phyloP scores from a whole-genome alignment of 2,113 vertebrate genomes.

The Lasiurus cinereus region DNA sequence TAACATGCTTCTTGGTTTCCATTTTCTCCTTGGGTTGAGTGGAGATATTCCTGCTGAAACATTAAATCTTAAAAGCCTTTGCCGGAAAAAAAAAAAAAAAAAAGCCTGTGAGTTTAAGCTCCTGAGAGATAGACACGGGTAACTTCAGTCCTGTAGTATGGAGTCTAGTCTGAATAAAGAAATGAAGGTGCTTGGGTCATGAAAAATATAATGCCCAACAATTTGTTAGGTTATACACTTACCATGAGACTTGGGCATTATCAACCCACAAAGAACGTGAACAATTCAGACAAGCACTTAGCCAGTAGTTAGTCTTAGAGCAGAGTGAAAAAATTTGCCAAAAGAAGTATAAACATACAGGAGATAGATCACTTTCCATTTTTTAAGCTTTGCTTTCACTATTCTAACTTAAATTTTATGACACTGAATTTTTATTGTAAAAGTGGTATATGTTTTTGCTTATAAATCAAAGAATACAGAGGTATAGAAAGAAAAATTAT shows the following conservation, averaged over 20 bases:
- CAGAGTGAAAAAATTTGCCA: background rate
- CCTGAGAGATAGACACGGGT: background rate
- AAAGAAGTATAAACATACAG: background rate
- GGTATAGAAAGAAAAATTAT: background rate
- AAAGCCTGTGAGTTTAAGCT: background rate
- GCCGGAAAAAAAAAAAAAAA: background rate
- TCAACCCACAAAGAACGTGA: background rate
- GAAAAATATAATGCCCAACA: constrained; percentile 37
- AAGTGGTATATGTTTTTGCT: background rate
- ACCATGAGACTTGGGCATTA: background rate
- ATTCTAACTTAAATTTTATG: constrained; percentile 29
- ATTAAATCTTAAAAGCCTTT: constrained; percentile 36
- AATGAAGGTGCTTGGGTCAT: background rate
- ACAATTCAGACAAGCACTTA: background rate
- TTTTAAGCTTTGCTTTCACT: constrained; percentile 51
- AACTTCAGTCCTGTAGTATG: background rate
- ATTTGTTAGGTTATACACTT: background rate
- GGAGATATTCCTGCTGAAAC: background rate
- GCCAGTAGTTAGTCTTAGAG: background rate
- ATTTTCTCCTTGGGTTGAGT: constrained; percentile 25
- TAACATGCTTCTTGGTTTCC: constrained; percentile 2
- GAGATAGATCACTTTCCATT: background rate
- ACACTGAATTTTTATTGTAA: constrained; percentile 37
- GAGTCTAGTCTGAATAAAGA: background rate
- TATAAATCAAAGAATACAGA: constrained; percentile 41